These are phyloP conservation scores for Amphipoea lucens DNA, from an alignment of 2,888 invertebrate genomes.

Conservation along the genomic window DNA sequence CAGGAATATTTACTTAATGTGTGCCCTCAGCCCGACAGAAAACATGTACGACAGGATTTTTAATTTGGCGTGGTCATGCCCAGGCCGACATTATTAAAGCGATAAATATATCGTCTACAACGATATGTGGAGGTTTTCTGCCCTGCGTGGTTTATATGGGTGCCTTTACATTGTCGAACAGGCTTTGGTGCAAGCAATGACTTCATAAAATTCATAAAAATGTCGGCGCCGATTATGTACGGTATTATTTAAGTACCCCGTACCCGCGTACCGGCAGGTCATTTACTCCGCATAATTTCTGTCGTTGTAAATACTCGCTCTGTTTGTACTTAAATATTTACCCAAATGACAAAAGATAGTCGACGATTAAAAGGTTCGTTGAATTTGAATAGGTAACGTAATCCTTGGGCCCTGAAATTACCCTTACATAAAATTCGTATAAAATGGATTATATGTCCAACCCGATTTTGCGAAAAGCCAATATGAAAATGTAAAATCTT, in stretches of 20 bases:
- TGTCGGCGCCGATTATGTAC: conserved; percentile 50
- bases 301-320: conserved; percentile 51
- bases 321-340: conserved; percentile 57
- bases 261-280: conserved; percentile 42
- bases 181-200: conserved; percentile 53
- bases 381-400: conserved; percentile 59
- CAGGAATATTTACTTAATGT: conserved; percentile 86
- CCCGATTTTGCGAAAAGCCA: conserved; percentile 35
- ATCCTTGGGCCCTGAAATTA: conserved; percentile 51
- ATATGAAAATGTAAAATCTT: conserved; percentile 23
- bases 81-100: conserved; percentile 63
- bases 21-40: conserved; percentile 71
- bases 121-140: conserved; percentile 57
- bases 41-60: conserved; percentile 78
- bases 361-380: conserved; percentile 56
- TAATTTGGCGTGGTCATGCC: conserved; percentile 70
- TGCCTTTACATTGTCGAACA: conserved; percentile 46
- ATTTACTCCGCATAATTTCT: conserved; percentile 58
- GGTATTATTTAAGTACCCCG: conserved; percentile 50
- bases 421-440: conserved; percentile 43
- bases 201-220: conserved; percentile 59
- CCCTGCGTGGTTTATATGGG: conserved; percentile 43
- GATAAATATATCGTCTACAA: conserved; percentile 67
- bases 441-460: conserved; percentile 35
- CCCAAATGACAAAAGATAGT: conserved; percentile 56